Conservation (phyloP, 2,113 vertebrate species). For the Prinia subflava region DNA sequence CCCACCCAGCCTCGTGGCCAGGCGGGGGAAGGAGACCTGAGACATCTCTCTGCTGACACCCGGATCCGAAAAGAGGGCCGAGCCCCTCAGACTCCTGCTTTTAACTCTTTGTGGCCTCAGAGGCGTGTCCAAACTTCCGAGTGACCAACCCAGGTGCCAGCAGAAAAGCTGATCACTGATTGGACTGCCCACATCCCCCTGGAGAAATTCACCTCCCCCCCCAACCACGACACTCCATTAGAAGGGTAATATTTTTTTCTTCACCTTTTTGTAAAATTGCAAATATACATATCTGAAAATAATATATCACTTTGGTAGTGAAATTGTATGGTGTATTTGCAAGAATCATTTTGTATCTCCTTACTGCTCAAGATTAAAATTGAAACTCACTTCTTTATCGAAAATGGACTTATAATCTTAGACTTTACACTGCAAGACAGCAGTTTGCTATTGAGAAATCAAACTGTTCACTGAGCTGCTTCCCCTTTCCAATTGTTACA, state of each 20-base stretch:
- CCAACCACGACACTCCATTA: no score
- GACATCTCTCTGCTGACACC: no score
- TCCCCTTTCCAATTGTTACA: background rate
- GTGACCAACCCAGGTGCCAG: no score
- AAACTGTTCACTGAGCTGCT: background rate
- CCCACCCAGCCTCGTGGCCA: no score
- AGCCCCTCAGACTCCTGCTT: no score
- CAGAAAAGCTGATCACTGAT: no score
- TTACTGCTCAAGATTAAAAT: background rate
- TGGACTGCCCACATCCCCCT: no score
- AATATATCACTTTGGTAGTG: background rate
- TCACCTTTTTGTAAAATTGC: background rate
- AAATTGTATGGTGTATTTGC: background rate
- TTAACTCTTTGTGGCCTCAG: no score
- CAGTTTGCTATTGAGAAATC: background rate
- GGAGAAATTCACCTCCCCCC: no score
- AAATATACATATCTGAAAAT: background rate
- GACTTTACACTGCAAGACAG: background rate
- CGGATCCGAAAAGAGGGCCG: no score
- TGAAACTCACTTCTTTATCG: background rate
- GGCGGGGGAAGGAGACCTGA: no score
- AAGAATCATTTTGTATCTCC: background rate
- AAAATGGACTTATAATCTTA: background rate
- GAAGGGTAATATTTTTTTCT: background rate
- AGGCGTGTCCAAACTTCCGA: no score